Percentiles rank a stretch among this genome's conserved stretches.
Evolutionary conservation across 2,797 vertebrate genomes (phyloP).

Genomic region (Erithacus rubecula): DNA sequence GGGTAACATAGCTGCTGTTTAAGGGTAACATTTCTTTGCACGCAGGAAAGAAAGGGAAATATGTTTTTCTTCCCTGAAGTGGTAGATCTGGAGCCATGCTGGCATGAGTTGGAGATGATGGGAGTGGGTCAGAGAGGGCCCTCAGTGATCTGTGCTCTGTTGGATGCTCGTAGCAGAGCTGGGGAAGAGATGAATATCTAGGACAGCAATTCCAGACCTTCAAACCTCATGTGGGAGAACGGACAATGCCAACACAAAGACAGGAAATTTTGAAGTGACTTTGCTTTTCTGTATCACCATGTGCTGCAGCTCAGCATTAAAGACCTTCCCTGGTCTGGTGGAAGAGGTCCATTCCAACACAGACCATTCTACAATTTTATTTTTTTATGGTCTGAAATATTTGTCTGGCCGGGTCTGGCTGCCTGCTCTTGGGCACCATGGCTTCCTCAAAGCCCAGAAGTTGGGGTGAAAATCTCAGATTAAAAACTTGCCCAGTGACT

Average conservation of each 20-base stretch:
- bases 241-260: not conserved
- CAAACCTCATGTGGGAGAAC: not conserved
- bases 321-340: not conserved
- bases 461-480: not conserved
- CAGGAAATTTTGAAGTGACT: not conserved
- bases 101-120: not conserved
- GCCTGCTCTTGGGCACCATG: not conserved
- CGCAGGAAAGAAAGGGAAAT: not conserved
- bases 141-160: not conserved
- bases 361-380: not conserved
- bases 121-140: not conserved
- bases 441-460: not conserved
- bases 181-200: not conserved
- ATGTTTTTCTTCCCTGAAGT: not conserved
- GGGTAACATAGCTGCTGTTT: not conserved
- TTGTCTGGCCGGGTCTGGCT: not conserved
- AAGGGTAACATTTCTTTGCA: accelerated
- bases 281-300: not conserved
- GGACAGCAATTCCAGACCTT: not conserved
- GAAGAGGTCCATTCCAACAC: not conserved
- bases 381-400: not conserved
- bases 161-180: not conserved
- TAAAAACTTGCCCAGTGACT: not conserved
- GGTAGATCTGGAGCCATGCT: not conserved
- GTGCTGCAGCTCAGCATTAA: not conserved